phyloP scores from a whole-genome alignment of 2,888 invertebrate species.

The Cremastinae sp. region DNA sequence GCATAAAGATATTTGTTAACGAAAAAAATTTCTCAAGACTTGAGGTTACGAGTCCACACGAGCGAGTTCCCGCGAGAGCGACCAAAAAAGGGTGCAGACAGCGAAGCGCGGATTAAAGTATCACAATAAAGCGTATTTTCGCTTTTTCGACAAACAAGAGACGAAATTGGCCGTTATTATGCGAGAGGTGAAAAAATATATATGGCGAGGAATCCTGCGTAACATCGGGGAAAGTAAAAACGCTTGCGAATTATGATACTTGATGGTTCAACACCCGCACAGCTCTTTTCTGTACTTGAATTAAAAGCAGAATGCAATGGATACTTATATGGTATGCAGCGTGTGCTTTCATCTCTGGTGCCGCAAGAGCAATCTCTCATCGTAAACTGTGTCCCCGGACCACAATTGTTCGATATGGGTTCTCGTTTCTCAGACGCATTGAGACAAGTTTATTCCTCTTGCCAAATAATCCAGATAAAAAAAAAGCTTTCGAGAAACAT shows the following conservation, averaged over 20 bases:
- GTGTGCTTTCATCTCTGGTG: background rate
- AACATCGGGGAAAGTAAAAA: constrained; percentile 27
- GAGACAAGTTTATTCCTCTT: constrained; percentile 20
- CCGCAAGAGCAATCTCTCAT: constrained; percentile 48
- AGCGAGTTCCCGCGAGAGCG: background rate
- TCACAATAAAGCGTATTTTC: background rate
- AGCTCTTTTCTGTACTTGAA: constrained; percentile 1
- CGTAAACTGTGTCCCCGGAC: constrained; percentile 40
- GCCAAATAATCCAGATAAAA: constrained; percentile 35
- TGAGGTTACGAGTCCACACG: no score
- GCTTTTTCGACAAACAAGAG: background rate
- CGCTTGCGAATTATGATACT: constrained; percentile 28
- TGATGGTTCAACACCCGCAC: constrained; percentile 23
- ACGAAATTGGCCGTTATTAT: background rate
- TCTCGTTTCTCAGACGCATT: constrained; percentile 51
- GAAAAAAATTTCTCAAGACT: constrained; percentile 6
- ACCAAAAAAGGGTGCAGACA: constrained; percentile 9
- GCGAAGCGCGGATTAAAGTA: constrained; percentile 11
- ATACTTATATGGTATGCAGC: constrained; percentile 43
- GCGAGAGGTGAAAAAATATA: background rate
- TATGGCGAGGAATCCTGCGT: background rate
- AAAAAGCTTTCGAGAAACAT: constrained; percentile 1
- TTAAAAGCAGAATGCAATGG: constrained; percentile 28
- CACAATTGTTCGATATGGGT: constrained; percentile 54
- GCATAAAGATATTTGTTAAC: background rate